Evolutionary conservation across 2,888 invertebrate species (phyloP).

Genomic region (Asteroscopus sphinx): DNA sequence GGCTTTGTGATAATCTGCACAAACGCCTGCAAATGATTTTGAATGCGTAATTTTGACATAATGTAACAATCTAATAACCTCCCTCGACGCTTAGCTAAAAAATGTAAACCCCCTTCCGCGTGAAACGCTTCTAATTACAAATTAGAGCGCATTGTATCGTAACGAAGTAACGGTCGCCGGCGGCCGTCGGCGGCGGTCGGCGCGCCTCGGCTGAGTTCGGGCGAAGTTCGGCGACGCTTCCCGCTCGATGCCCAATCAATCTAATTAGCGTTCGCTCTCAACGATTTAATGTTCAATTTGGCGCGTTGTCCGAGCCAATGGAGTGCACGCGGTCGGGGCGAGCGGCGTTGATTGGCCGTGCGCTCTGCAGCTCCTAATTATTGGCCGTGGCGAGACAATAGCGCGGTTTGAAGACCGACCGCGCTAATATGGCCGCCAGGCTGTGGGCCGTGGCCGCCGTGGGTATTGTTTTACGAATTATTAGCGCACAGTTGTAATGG

Average conservation of each 20-base stretch:
- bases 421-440: conserved; percentile 75
- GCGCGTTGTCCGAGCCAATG: conserved; percentile 69
- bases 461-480: conserved; percentile 70
- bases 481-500: conserved; percentile 76
- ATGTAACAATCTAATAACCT: conserved; percentile 48
- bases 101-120: conserved; percentile 41
- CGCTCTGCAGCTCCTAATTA: conserved; percentile 73
- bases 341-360: conserved; percentile 75
- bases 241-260: conserved; percentile 74
- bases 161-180: conserved; percentile 43
- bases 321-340: conserved; percentile 62
- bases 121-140: conserved; percentile 60
- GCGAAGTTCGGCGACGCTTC: conserved; percentile 23
- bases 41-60: conserved; percentile 57
- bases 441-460: conserved; percentile 50
- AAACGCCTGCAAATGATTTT: conserved; percentile 49
- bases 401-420: conserved; percentile 62
- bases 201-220: conserved; percentile 34
- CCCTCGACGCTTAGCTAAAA: conserved; percentile 47
- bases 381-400: conserved; percentile 79
- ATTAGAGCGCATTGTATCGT: conserved; percentile 56
- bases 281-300: conserved; percentile 71
- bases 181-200: conserved; percentile 42
- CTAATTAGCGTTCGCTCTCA: conserved; percentile 71
- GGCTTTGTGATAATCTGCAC: conserved; percentile 29